phyloP scores from a whole-genome alignment of 2,888 invertebrate genomes.

The Chrysomela aeneicollis region DNA sequence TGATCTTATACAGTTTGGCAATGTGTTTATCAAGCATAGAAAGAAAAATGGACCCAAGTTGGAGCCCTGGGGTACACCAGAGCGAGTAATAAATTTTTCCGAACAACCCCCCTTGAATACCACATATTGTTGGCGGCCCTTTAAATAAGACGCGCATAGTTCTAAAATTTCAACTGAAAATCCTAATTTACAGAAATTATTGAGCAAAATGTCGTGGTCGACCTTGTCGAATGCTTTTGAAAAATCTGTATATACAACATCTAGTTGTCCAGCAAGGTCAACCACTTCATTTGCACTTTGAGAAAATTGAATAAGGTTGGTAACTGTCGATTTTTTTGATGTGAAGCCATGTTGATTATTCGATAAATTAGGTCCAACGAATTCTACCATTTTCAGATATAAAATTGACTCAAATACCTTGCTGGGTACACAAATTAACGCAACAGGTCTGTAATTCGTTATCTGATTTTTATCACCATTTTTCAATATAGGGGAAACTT shows the following conservation, averaged over 20 bases:
- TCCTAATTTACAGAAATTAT: neutral
- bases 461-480: neutral
- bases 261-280: constrained; percentile 7
- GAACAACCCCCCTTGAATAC: neutral
- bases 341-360: constrained; percentile 14
- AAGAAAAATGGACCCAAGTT: neutral
- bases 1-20: neutral
- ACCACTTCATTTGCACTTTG: neutral
- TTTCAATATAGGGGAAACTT: constrained; percentile 8
- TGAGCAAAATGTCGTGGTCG: constrained; percentile 4
- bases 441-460: constrained; percentile 10
- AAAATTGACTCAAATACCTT: neutral
- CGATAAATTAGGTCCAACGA: too few species aligned
- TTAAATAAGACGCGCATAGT: constrained; percentile 6
- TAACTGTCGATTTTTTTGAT: constrained; percentile 12
- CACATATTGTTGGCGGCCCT: constrained; percentile 10
- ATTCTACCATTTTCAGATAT: too few species aligned
- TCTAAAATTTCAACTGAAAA: neutral
- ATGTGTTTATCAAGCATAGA: constrained; percentile 4
- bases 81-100: neutral
- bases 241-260: constrained; percentile 14
- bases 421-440: constrained; percentile 8
- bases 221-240: constrained; percentile 14
- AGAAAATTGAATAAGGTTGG: constrained; percentile 11
- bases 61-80: neutral